Evolutionary conservation across 2,888 invertebrate species (phyloP), one percentile per base, ranked within the genome.

Genomic region (Phrixothrix hirtus): DNA sequence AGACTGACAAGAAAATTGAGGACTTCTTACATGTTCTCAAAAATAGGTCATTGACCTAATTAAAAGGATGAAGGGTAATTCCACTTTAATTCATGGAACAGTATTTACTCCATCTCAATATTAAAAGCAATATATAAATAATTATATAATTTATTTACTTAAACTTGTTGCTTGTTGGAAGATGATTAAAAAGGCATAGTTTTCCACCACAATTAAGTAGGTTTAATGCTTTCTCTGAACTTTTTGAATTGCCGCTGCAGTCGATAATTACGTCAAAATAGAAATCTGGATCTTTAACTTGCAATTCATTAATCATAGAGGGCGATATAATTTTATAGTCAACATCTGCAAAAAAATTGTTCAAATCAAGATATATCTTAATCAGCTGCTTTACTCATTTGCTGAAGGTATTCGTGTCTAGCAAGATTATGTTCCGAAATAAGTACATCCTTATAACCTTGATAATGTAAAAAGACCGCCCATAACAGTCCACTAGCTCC

Each of bases 401-500:
- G 77, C 62, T 80, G 78, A 1, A 81, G 74, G 31, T 78, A 78
- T 0, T 81, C 75, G 21, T 82, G 64, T 14, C 83, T 72, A 0
- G 69, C 60, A 7, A 73, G 68, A 65, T 84, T 84, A 58, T 84
- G 83, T 65, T 88, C 88, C 1, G 84, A 84, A 4, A 88, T 78
- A 0, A 84, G 85, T 1, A 88, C 87, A 6, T 83, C 83, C 21
- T 83, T 76, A 62, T 86, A 84, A 0, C 88, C 88, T 30, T 84
- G 83, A 4, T 83, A 78, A 66, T 88, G 87, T 0, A 88, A 76
- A 0, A 81, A 70, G 0, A 81, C 80, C 0, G 83, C 74, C 86
- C 87, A 88, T 0, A 88, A 73, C 63, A 82, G 83, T 66, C 88
- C 88, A 56, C 88, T 86, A 35, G 88, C 87, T 1, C 88, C 88